These are phyloP conservation scores for Drosophila koepferae DNA, from an alignment of 2,888 invertebrate genomes.

Conservation along the genomic window DNA sequence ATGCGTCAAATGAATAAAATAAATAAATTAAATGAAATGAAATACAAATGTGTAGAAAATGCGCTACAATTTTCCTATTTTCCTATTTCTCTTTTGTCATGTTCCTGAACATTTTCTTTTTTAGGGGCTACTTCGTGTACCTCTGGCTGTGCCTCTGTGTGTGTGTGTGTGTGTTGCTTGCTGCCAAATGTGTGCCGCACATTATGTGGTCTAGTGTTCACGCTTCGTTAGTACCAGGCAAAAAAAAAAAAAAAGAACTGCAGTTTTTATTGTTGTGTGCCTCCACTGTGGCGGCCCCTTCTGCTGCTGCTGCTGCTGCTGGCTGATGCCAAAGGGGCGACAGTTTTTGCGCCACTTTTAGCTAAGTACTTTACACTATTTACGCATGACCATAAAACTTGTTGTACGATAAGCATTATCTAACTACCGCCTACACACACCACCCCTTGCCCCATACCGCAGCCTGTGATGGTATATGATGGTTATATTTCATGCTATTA, in stretches of 20 bases:
- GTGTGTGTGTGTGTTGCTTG: conserved; percentile 31
- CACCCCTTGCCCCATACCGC: not conserved
- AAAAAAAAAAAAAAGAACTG: conserved; percentile 28
- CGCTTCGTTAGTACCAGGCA: conserved; percentile 70
- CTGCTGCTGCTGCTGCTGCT: not conserved
- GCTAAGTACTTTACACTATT: conserved; percentile 61
- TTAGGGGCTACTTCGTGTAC: conserved; percentile 48
- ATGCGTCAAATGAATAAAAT: conserved; percentile 61
- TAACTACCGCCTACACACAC: not conserved
- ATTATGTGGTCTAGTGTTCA: conserved; percentile 79
- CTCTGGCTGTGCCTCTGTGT: conserved; percentile 42
- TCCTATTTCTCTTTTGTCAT: conserved; percentile 48
- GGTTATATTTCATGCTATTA: conserved; percentile 33
- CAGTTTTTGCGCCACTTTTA: conserved; percentile 63
- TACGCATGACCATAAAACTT: conserved; percentile 63
- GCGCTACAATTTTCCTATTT: conserved; percentile 57
- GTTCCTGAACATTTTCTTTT: conserved; percentile 25
- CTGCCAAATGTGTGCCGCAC: conserved; percentile 72
- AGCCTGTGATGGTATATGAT: conserved; percentile 15
- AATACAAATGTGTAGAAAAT: conserved; percentile 47
- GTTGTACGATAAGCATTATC: conserved; percentile 70
- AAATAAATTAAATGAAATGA: conserved; percentile 17
- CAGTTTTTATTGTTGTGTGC: conserved; percentile 31
- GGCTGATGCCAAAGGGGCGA: conserved; percentile 25
- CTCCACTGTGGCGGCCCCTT: not conserved